Percentiles rank a stretch among this genome's conserved stretches.
Conservation (phyloP, 2,888 invertebrate species). For the Pheosia gnoma region DNA sequence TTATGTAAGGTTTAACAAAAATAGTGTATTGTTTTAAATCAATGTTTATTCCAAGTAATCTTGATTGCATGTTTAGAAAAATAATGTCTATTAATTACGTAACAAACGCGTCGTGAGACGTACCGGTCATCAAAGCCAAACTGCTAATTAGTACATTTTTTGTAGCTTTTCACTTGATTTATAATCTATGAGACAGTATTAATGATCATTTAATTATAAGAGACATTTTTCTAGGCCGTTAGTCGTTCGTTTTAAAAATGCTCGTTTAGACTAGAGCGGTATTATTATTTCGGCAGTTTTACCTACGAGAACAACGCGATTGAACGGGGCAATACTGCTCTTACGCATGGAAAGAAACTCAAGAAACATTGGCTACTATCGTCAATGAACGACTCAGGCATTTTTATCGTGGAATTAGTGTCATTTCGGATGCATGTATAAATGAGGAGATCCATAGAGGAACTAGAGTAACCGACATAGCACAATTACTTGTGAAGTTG, state of each 20-base stretch:
- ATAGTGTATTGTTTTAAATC: too few relatives aligned
- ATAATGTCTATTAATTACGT: constrained; percentile 7
- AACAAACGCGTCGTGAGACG: constrained; percentile 16
- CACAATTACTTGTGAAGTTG: too few relatives aligned
- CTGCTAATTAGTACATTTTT: constrained; percentile 26
- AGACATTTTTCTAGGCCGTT: constrained; percentile 12
- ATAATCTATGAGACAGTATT: constrained; percentile 11
- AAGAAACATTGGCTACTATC: too few relatives aligned
- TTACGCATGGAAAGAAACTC: too few relatives aligned
- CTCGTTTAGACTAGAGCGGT: not conserved
- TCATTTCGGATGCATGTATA: too few relatives aligned
- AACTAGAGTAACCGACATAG: too few relatives aligned
- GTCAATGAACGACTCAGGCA: too few relatives aligned
- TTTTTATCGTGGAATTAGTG: too few relatives aligned
- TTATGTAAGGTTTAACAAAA: too few relatives aligned
- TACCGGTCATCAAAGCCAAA: constrained; percentile 14
- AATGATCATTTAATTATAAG: constrained; percentile 20
- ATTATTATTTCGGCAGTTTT: not conserved
- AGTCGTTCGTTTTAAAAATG: not conserved
- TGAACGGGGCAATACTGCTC: too few relatives aligned
- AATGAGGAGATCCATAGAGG: too few relatives aligned
- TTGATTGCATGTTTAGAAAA: not conserved
- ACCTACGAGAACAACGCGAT: not conserved
- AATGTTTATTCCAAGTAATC: not conserved
- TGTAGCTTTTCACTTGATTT: constrained; percentile 18